Base-by-base conservation (phyloP, 2,888 invertebrate genomes). In the Megalurothrips usitatus region DNA sequence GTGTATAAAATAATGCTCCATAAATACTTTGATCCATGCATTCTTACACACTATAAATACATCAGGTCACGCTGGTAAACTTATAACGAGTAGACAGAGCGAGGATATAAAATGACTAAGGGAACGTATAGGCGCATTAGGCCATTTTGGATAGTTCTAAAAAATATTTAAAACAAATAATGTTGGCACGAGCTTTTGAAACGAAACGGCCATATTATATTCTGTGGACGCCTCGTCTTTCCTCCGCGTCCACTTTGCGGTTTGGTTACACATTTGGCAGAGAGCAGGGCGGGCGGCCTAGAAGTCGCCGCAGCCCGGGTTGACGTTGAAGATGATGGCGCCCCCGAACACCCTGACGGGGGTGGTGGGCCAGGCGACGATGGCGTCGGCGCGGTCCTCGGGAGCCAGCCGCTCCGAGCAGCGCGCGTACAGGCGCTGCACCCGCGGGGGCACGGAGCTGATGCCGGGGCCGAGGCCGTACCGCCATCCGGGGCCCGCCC, bases 341-440 rank as follows among this genome's bases (percentile, higher is more conserved):
- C 92, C 93, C 26, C 92, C 93, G 84, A 92, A 93, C 0, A 93
- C 88, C 83, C 90, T 88, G 0, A 93, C 91, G 0, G 92, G 91
- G 3, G 92, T 92, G 84, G 89, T 89, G 75, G 89, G 90, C 93
- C 93, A 93, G 84, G 91, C 90, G 81, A 93, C 89, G 19, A 81
- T 63, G 48, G 78, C 49, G 12, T 75, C 68, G 68, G 23, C 68
- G 26, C 26, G 68, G 68, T 75, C 68, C 26, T 75, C 68, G 68
- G 68, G 23, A 26, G 26, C 68, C 23, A 75, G 68, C 23, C 68
- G 68, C 68, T 75, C 68, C 19, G 19, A 17, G 58, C 58, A 58
- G 23, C 8, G 12, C 4, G 68, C 68, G 68, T 75, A 26, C 23
- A 75, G 68, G 10, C 68, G 68, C 23, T 26, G 68, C 26, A 75